phyloP scores from a whole-genome alignment of 2,797 vertebrate genomes.

The Zenarchopterus dispar region DNA sequence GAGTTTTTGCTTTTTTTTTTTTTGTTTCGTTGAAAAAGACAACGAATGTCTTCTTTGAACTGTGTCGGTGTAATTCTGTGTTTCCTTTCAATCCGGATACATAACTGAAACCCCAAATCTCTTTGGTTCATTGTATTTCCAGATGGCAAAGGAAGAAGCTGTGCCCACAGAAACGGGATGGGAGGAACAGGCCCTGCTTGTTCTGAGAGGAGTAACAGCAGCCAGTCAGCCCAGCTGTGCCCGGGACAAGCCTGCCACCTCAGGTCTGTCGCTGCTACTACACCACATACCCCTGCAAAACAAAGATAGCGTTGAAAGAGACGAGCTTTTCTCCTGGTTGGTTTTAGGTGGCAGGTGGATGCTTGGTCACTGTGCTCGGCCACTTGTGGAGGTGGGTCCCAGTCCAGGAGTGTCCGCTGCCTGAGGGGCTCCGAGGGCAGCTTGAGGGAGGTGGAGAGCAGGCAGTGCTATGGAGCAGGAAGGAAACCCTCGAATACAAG shows the following conservation, averaged over 20 bases:
- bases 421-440: constrained; percentile 80
- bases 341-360: constrained; percentile 88
- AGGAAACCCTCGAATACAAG: constrained; percentile 87
- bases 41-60: not conserved
- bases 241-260: constrained; percentile 88
- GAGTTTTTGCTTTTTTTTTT: not conserved
- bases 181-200: constrained; percentile 80
- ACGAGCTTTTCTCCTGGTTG: not conserved
- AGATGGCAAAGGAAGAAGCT: constrained; percentile 83
- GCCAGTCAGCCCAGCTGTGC: constrained; percentile 78
- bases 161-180: constrained; percentile 69
- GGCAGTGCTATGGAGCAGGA: constrained; percentile 80
- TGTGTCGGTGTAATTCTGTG: no score
- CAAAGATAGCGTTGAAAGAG: no score
- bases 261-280: constrained; percentile 80
- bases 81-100: not conserved
- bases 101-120: not conserved
- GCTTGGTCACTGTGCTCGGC: constrained; percentile 90
- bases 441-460: constrained; percentile 73
- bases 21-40: not conserved
- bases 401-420: constrained; percentile 88
- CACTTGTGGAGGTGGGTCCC: constrained; percentile 89
- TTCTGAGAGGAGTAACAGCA: constrained; percentile 75
- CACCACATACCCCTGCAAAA: not conserved
- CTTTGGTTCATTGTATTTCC: constrained; percentile 29